Evolutionary conservation across 2,797 vertebrate species (phyloP).

Genomic region (Rhincodon typus): DNA sequence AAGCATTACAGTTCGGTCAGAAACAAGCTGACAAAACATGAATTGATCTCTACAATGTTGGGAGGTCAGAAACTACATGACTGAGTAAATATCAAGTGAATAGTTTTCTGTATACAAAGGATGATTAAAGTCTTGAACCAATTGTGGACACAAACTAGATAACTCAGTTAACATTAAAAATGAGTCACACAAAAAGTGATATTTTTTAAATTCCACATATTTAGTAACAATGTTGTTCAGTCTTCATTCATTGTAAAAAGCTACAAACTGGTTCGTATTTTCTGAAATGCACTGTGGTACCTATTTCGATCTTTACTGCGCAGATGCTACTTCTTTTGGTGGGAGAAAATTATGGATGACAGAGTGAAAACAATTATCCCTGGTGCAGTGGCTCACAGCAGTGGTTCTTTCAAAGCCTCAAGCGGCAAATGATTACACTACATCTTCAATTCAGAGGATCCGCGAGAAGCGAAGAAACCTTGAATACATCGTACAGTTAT

Average conservation of each 20-base stretch:
- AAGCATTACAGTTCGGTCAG: neutral
- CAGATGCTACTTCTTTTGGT: neutral
- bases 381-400: conserved; percentile 36
- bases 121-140: neutral
- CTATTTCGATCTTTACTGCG: neutral
- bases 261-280: neutral
- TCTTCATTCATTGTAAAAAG: neutral
- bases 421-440: conserved; percentile 47
- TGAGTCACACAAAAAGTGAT: no score
- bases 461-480: conserved; percentile 49
- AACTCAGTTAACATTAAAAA: neutral
- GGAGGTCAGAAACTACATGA: neutral
- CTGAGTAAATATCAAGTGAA: neutral
- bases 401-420: conserved; percentile 43
- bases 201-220: neutral
- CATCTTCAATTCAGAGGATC: conserved; percentile 41
- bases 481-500: conserved; percentile 51
- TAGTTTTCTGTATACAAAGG: no score
- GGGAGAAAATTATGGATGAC: conserved; percentile 39
- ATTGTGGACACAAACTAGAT: neutral
- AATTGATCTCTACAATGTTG: neutral
- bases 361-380: neutral
- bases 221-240: neutral
- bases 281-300: neutral
- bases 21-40: neutral